These are phyloP conservation scores for Irena cyanogastra DNA, from an alignment of 2,113 vertebrate species.

Conservation along the genomic window DNA sequence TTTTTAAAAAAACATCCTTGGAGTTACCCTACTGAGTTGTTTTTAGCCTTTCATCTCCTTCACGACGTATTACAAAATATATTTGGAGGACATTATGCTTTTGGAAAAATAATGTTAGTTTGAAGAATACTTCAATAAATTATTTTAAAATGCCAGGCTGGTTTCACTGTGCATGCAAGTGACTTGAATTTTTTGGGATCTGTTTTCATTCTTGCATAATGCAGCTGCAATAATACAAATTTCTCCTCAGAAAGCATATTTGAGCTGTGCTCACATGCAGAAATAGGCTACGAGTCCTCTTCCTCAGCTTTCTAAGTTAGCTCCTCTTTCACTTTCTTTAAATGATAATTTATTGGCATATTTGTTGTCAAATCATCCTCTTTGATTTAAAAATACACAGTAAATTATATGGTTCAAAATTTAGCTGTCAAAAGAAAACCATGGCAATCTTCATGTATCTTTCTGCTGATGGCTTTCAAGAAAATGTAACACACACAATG, in stretches of 20 bases:
- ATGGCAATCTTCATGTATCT: neutral
- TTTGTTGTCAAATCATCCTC: neutral
- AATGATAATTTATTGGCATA: neutral
- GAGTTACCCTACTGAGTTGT: neutral
- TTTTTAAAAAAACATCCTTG: neutral
- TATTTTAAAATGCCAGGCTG: neutral
- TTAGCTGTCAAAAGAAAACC: neutral
- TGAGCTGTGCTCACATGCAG: neutral
- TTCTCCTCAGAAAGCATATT: neutral
- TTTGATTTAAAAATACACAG: neutral
- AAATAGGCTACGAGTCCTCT: neutral
- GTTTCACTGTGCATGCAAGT: neutral
- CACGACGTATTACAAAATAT: fast-evolving
- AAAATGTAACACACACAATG: neutral
- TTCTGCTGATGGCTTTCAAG: neutral
- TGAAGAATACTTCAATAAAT: neutral
- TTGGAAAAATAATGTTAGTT: neutral
- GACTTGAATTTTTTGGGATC: neutral
- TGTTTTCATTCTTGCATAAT: neutral
- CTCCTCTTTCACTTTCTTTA: neutral
- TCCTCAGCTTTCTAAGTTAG: neutral
- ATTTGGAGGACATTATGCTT: neutral
- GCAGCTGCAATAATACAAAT: neutral
- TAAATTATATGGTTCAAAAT: neutral
- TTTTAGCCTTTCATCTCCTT: neutral